phyloP scores from a whole-genome alignment of 2,797 vertebrate species.

The Enteromius radiatus region DNA sequence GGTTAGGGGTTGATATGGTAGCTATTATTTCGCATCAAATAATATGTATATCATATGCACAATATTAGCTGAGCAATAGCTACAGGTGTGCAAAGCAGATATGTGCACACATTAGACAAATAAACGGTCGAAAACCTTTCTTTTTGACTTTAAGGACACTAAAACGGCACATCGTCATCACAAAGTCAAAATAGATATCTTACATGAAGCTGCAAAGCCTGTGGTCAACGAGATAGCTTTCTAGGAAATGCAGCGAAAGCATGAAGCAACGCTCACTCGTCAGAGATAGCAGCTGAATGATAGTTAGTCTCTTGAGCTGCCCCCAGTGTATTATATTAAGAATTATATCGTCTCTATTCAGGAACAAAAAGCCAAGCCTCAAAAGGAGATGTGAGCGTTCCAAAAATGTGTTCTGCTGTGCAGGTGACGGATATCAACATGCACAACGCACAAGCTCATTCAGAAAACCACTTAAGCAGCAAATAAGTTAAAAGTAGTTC shows the following conservation, averaged over 20 bases:
- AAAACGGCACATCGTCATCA: slow-evolving; percentile 18
- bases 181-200: slow-evolving; percentile 63
- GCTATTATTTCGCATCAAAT: not conserved
- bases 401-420: not conserved
- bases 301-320: slow-evolving; percentile 12
- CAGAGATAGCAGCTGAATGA: slow-evolving; percentile 68
- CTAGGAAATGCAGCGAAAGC: slow-evolving; percentile 83
- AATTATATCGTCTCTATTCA: slow-evolving; percentile 10
- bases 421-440: not conserved
- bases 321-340: slow-evolving; percentile 10
- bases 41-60: not conserved
- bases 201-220: slow-evolving; percentile 68
- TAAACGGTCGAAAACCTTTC: not conserved
- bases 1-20: not conserved
- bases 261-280: slow-evolving; percentile 59
- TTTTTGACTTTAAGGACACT: slow-evolving; percentile 39
- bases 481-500: not conserved
- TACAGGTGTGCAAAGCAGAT: not conserved
- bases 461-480: not conserved
- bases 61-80: not conserved
- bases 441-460: not conserved
- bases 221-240: slow-evolving; percentile 84
- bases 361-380: not conserved
- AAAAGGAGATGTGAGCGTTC: slow-evolving; percentile 4
- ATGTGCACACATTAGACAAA: not conserved